These are phyloP conservation scores for Aricia artaxerxes DNA, from an alignment of 2,888 invertebrate genomes.

Conservation along the genomic window DNA sequence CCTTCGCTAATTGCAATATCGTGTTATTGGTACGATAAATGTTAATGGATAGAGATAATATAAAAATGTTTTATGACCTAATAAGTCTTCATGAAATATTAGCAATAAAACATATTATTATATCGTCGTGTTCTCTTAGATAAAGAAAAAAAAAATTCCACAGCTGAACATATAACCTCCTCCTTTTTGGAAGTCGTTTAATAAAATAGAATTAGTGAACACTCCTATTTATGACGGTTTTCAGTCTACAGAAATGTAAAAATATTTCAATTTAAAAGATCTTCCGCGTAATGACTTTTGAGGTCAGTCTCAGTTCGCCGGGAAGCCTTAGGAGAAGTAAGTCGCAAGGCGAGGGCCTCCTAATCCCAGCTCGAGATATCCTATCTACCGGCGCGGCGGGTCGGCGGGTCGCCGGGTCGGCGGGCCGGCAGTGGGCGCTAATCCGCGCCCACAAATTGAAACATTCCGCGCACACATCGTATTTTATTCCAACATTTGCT, in stretches of 20 bases:
- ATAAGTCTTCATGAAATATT: neutral
- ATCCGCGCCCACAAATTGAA: constrained; percentile 33
- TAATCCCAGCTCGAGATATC: constrained; percentile 41
- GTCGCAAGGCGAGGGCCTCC: constrained; percentile 18
- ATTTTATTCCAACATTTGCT: constrained; percentile 20
- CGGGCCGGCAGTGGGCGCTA: constrained; percentile 14
- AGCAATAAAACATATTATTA: neutral
- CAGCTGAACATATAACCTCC: no score
- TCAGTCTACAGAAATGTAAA: neutral
- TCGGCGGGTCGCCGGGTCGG: constrained; percentile 29
- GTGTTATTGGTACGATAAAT: neutral
- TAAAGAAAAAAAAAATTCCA: no score
- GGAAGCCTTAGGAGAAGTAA: constrained; percentile 1
- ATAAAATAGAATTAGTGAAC: no score
- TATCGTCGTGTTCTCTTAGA: no score
- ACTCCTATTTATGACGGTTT: neutral
- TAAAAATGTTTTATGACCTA: neutral
- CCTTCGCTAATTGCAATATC: neutral
- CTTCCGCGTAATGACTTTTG: neutral
- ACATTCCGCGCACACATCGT: constrained; percentile 29
- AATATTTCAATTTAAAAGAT: constrained; percentile 14
- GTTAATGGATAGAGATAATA: neutral
- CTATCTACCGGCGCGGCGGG: constrained; percentile 42
- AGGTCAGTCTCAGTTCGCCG: neutral
- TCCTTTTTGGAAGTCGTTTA: no score